Base-by-base conservation (phyloP, 30 jellyfish, hydroid and myxozoan genomes). In the Cassiopea xamachana region DNA sequence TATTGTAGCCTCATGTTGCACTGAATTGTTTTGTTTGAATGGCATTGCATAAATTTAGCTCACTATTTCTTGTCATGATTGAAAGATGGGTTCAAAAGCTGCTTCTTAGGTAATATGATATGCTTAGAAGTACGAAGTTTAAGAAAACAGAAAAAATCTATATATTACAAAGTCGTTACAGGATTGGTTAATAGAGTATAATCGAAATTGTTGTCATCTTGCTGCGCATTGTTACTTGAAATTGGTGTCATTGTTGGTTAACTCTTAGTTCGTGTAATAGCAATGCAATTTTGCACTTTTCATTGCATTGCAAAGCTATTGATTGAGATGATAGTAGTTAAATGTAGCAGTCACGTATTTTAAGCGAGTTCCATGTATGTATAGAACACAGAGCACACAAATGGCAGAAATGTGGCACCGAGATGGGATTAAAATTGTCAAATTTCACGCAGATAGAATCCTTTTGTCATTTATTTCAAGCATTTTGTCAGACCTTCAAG, bases 381-480 rank as follows among this genome's bases (percentile, higher is more conserved):
- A 91, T 45, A 91, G 94, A 6, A 76, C 94, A 77, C 94, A 1
- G 84, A 27, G 43, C 78, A 61, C 43, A 55, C 39, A 27, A 27
- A 27, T 87, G 14, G 89, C 79, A 16, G 27, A 64, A 2, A 87
- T 77, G 48, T 78, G 83, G 82, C 90, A 79, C 19, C 1, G 60
- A 55, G 61, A 16, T 49, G 92, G 94, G 12, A 18, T 87, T 9
- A 91, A 87, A 12, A 47, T 17, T 14, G 94, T 78, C 68, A 71
- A 76, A 18, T n/a, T 49, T 18, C 83, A 87, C 46, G 77, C 77
- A 46, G 77, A 87, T 82, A 75, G 77, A 69, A 85, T 87, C 64
- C 90, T 62, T 6, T 72, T 87, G 43, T 87, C 94, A 17, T 87
- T 27, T 27, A 87, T 87, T 91, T 91, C 0, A 19, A 1, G n/a